Evolutionary conservation across 2,888 invertebrate species (phyloP), one percentile per base, ranked within the genome.

Genomic region (Rotaria magnacalcarata): DNA sequence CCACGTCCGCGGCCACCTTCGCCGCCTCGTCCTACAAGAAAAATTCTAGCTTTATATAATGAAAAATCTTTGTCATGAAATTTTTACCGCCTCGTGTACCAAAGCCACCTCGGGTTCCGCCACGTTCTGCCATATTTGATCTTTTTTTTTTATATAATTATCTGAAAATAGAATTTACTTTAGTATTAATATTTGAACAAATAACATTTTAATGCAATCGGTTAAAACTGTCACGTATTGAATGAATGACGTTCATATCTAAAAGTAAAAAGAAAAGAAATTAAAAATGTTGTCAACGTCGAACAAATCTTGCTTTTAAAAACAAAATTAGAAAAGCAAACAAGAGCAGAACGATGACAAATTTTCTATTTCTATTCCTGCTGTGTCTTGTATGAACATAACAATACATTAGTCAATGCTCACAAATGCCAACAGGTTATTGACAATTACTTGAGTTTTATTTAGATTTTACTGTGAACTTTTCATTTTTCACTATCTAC

Each of bases 41-140:
- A 34, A 34, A 34, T 34, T 34, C 34, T 34, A 34, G 6, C 75
- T 43, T 75, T 34, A 16, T 3, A 54, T 54, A 7, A 54, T 21
- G 21, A 54, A 0, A 24, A 80, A 24, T 47, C 6, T 24, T 34
- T 34, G 2, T 34, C 2, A 41, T 19, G 2, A 0, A 1, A 4
- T 67, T 34, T 16, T 24, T 80, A 80, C 80, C 80, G 16, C 80
- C 80, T 47, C 80, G 43, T 80, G 80, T 80, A 7, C 80, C 80
- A 47, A 80, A 80, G 80, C 80, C 80, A 47, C 80, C 80, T 47
- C 80, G 80, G 47, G 80, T 80, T 47, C 80, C 80, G 47, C 80
- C 80, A 47, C 80, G 80, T 80, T 80, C 80, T 11, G 80, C 43
- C 80, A 80, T 80, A 47, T 80, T 80, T 47, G 67, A 19, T 34